Base-by-base conservation (phyloP, 2,888 invertebrate genomes). In the Perizoma affinitatum region DNA sequence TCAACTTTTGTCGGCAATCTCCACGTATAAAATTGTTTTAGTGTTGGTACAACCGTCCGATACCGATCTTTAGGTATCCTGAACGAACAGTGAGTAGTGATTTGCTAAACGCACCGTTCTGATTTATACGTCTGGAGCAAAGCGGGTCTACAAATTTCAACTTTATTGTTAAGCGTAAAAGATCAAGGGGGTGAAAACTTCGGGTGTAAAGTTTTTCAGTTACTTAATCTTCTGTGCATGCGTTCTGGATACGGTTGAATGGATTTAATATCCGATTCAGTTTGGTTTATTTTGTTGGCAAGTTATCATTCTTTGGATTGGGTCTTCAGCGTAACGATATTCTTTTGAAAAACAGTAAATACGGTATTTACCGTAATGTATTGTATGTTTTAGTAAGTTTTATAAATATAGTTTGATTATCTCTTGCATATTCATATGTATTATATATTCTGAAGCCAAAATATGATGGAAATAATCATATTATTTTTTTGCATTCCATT, bases 1-100 rank as follows among this genome's bases (percentile, higher is more conserved):
- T 87, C 77, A 86, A 86, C 84, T 88, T 88, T 84, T 80, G 83
- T 76, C 79, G 77, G 79, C 79, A 82, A 85, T 85, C 78, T 84
- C 78, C 73, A 72, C 72, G 79, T 83, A 84, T 83, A 82, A 84
- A 83, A 87, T 87, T 84, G 84, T 87, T 87, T 86, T 79, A 80
- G 78, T 78, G 76, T 79, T 73, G 73, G 65, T 75, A 70, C 74
- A 77, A 79, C 74, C 73, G 80, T 77, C 80, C 76, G 82, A 86
- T 81, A 81, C 78, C 74, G 78, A 85, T 86, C 77, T 76, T 69
- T 78, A 78, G 65, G 68, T 77, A 79, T 79, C 73, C 72, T 69
- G 72, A 71, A 68, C 52, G 63, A 65, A 72, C 67, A 71, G 68
- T 66, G 66, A 73, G 65, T 71, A 75, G 79, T 83, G 84, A 87